Evolutionary conservation across 2,888 invertebrate species (phyloP), one percentile per base, ranked within the genome.

Genomic region (Lasioglossum pauxillum): DNA sequence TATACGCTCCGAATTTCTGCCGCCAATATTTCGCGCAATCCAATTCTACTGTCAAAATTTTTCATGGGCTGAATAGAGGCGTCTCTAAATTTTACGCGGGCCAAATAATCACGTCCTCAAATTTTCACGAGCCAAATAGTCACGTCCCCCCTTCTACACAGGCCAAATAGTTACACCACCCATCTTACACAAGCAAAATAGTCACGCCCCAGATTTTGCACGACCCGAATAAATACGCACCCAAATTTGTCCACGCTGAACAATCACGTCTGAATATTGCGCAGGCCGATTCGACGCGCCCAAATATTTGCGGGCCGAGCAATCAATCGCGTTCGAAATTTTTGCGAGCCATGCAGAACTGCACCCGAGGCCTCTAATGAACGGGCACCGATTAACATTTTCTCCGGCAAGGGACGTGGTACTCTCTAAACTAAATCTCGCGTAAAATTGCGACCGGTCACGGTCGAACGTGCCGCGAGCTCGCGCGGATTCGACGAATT

Each of bases 371-470:
- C 27, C n/a, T 27, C 27, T 60, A 27, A 60, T 60, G n/a, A 60
- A 60, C 35, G 10, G 38, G 57, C 38, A 35, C 27, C 71, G 41
- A 82, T 83, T 72, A 83, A 64, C 71, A 83, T 83, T 83, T 64
- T 75, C 72, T 49, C 49, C n/a, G 69, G 71, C 38, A 5, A 41
- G 31, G 69, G 38, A 35, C 8, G 41, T 1, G 31, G 44, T 5
- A 38, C 81, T 83, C 83, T 83, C 81, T 41, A 73, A 83, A 83
- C 49, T 76, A 83, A 83, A 82, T 83, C 82, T 82, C 46, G 77
- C 67, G 84, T 74, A 74, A 77, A 77, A 84, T 57, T 73, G n/a
- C 77, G 31, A 73, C 41, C 57, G 60, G 72, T 64, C 78, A 78
- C 80, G 89, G 41, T 85, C 73, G 80, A 82, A 64, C 82, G 85